These are phyloP conservation scores for Drosophila sproati DNA, from an alignment of 1,140 invertebrate species.

Conservation along the genomic window DNA sequence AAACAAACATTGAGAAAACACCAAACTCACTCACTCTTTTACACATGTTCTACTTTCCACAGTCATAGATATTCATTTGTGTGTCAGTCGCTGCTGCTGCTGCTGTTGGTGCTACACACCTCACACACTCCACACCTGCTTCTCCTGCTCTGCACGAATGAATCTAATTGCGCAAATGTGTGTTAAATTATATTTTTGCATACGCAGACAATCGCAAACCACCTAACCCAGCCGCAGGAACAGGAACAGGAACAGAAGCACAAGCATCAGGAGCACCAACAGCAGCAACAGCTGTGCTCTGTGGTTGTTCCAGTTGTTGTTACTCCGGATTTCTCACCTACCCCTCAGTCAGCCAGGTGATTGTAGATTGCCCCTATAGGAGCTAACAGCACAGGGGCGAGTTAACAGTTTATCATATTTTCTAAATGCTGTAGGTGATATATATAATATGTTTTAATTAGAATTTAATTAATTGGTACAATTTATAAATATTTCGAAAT, in stretches of 20 bases:
- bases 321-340: constrained; percentile 38
- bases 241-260: constrained; percentile 10
- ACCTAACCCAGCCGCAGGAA: constrained; percentile 41
- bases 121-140: constrained; percentile 19
- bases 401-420: background rate
- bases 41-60: constrained; percentile 49
- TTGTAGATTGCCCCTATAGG: constrained; percentile 4
- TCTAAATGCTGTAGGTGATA: too few relatives aligned
- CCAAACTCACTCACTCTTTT: constrained; percentile 4
- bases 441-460: too few relatives aligned
- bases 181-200: constrained; percentile 83
- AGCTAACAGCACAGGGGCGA: constrained; percentile 30
- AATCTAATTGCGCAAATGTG: constrained; percentile 83
- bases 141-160: constrained; percentile 66
- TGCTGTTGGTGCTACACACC: constrained; percentile 15
- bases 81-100: constrained; percentile 53
- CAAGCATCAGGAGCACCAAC: constrained; percentile 2
- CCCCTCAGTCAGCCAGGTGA: constrained; percentile 24
- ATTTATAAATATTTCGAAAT: too few relatives aligned
- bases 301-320: constrained; percentile 48
- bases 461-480: too few relatives aligned
- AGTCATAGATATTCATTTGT: constrained; percentile 82
- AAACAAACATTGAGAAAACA: constrained; percentile 6
- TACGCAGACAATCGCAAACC: constrained; percentile 66
- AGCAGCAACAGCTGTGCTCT: constrained; percentile 40